phyloP scores from a whole-genome alignment of 1,140 invertebrate genomes.

The Heliconius eleuchia region DNA sequence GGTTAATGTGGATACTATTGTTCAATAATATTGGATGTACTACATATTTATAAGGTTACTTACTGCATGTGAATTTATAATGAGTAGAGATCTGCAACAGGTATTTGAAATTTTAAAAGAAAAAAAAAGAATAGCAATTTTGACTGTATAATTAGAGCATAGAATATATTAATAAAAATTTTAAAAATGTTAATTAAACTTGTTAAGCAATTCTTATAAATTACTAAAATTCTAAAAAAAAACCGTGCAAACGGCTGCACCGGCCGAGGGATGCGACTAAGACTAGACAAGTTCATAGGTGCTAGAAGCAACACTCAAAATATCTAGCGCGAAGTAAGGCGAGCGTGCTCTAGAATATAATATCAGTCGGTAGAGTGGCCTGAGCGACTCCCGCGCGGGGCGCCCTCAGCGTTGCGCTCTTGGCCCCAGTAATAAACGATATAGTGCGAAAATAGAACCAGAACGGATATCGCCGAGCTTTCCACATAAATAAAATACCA shows the following conservation, averaged over 20 bases:
- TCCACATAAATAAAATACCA: slow-evolving; percentile 73
- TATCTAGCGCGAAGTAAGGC: slow-evolving; percentile 72
- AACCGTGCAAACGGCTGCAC: slow-evolving; percentile 70
- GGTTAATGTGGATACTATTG: slow-evolving; percentile 17
- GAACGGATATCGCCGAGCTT: slow-evolving; percentile 62
- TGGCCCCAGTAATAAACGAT: slow-evolving; percentile 70
- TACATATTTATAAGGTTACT: neutral
- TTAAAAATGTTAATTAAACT: no score
- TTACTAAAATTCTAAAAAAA: slow-evolving; percentile 30
- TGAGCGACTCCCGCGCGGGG: slow-evolving; percentile 55
- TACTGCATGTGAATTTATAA: neutral
- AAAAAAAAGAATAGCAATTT: no score
- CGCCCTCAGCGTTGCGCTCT: slow-evolving; percentile 46
- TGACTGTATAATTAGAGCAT: no score
- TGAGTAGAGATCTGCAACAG: neutral
- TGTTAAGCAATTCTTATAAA: neutral
- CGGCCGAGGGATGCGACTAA: slow-evolving; percentile 66
- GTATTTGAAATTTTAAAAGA: neutral
- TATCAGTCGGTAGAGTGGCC: slow-evolving; percentile 74
- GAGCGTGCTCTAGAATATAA: slow-evolving; percentile 79
- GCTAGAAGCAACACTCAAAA: slow-evolving; percentile 75
- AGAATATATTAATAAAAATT: no score
- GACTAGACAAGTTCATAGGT: slow-evolving; percentile 78
- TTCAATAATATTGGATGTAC: slow-evolving; percentile 22
- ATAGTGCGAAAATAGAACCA: slow-evolving; percentile 75